A percentile compares a stretch with the other conserved stretches of the same genome.
These are phyloP conservation scores for Melanostigma gelatinosum DNA, from an alignment of 2,113 vertebrate species.

Conservation along the genomic window DNA sequence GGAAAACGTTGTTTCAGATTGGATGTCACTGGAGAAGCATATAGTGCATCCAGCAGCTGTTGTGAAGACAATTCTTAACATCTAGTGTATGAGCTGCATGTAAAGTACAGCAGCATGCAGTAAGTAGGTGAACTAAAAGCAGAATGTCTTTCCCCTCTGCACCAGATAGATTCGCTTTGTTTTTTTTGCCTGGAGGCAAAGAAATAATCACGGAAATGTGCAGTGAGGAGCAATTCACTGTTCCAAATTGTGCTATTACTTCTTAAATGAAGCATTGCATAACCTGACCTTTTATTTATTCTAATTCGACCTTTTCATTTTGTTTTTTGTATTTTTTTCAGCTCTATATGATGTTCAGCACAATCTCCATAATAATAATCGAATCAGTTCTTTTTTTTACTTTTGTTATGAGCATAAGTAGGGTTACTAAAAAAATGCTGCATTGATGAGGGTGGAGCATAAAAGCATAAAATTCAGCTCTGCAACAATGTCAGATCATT, in stretches of 20 bases:
- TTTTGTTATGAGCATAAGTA: constrained; percentile 15
- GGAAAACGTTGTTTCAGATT: constrained; percentile 57
- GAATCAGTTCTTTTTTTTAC: constrained; percentile 33
- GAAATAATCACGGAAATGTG: constrained; percentile 59
- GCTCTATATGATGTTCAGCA: constrained; percentile 21
- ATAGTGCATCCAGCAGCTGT: constrained; percentile 32
- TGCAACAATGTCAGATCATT: constrained; percentile 78
- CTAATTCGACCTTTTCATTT: constrained; percentile 10
- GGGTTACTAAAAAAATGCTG: constrained; percentile 49
- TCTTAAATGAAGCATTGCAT: constrained; percentile 32
- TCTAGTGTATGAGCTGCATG: constrained; percentile 57
- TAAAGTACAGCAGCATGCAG: constrained; percentile 52
- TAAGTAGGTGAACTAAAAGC: constrained; percentile 61
- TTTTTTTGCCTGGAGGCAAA: constrained; percentile 56
- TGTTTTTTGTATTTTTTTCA: not conserved
- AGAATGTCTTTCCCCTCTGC: constrained; percentile 49
- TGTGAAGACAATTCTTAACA: constrained; percentile 35
- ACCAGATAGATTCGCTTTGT: constrained; percentile 54
- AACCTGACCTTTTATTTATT: constrained; percentile 50
- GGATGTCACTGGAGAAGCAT: constrained; percentile 43
- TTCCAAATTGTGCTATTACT: constrained; percentile 46
- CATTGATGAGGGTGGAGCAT: constrained; percentile 52
- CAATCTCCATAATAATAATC: constrained; percentile 23
- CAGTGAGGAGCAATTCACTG: constrained; percentile 35
- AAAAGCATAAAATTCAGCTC: constrained; percentile 66